These are phyloP conservation scores for Aselliscus stoliczkanus DNA, from an alignment of 2,797 vertebrate genomes.

Conservation along the genomic window DNA sequence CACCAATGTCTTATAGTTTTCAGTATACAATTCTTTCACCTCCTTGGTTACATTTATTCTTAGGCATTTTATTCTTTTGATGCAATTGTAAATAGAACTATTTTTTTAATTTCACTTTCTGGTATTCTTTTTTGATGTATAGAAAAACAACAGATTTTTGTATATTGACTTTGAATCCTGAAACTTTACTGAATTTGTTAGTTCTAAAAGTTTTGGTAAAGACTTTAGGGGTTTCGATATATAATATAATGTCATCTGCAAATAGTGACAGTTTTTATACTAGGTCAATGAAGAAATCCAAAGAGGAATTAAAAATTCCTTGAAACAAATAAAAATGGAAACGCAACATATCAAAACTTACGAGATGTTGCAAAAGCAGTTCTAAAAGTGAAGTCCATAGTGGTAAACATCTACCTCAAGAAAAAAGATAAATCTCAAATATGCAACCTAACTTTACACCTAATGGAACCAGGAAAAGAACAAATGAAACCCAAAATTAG, in stretches of 20 bases:
- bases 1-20: background rate
- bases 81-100: background rate
- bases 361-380: background rate
- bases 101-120: background rate
- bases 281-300: background rate
- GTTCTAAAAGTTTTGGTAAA: background rate
- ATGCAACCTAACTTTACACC: background rate
- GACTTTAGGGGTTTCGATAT: background rate
- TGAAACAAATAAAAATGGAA: background rate
- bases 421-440: background rate
- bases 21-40: background rate
- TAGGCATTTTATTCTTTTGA: background rate
- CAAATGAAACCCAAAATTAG: background rate
- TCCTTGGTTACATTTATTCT: background rate
- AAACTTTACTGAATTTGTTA: background rate
- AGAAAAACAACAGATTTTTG: background rate
- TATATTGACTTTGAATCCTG: background rate
- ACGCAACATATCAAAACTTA: background rate
- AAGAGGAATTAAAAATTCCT: background rate
- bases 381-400: background rate
- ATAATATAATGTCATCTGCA: background rate
- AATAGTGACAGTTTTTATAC: background rate
- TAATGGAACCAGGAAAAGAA: background rate
- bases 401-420: background rate
- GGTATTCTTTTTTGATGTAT: background rate